phyloP scores from a whole-genome alignment of 2,888 invertebrate genomes.

The Cephus pulcher region DNA sequence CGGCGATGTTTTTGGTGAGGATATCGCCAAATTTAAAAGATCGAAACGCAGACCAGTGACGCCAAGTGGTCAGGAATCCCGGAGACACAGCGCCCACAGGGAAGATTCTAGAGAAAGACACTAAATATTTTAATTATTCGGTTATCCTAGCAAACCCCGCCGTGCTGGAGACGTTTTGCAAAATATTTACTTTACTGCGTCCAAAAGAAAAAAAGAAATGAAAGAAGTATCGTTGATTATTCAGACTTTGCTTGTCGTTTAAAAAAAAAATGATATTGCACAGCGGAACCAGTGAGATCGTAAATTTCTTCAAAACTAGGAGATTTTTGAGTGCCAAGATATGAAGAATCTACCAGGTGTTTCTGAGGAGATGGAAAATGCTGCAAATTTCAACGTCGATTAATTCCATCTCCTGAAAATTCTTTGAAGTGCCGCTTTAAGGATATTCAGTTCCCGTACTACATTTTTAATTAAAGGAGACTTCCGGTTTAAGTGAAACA shows the following conservation, averaged over 20 bases:
- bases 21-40: slow-evolving; percentile 91
- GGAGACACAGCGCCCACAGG: slow-evolving; percentile 73
- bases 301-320: slow-evolving; percentile 24
- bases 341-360: not conserved
- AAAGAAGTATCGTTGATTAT: not conserved
- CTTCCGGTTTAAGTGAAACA: not conserved
- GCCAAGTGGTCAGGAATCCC: slow-evolving; percentile 70
- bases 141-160: not conserved
- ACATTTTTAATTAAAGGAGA: not conserved
- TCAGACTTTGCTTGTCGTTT: not conserved
- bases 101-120: slow-evolving; percentile 77
- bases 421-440: not conserved
- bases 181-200: not conserved
- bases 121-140: slow-evolving; percentile 36
- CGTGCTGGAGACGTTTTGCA: not conserved
- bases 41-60: slow-evolving; percentile 76
- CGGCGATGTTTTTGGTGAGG: slow-evolving; percentile 95
- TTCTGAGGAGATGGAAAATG: not conserved
- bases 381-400: not conserved
- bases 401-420: not conserved
- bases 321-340: slow-evolving; percentile 36
- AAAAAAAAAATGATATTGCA: not conserved
- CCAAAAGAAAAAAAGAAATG: not conserved
- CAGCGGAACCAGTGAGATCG: not conserved
- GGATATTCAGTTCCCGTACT: not conserved